A percentile compares a stretch with the other conserved stretches of the same genome.
Evolutionary conservation across 2,797 vertebrate genomes (phyloP).

Genomic region (Arremon brunneinucha): DNA sequence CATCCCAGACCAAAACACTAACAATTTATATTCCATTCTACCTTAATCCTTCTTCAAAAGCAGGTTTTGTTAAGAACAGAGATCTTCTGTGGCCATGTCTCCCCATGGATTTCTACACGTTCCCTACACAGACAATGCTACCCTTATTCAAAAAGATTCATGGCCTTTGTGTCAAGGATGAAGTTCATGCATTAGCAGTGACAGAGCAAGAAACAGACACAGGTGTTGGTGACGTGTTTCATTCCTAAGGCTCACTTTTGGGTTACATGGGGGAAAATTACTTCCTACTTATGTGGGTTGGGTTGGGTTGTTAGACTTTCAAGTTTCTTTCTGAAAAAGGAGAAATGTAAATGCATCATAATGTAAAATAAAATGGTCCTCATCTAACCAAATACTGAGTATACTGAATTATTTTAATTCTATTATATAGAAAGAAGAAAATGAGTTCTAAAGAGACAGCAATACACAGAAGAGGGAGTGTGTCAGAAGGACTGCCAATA

Average conservation of each 20-base stretch:
- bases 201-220: not conserved
- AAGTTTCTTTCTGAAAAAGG: not conserved
- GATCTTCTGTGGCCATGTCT: not conserved
- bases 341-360: not conserved
- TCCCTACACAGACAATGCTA: not conserved
- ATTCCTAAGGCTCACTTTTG: not conserved
- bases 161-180: not conserved
- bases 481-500: not conserved
- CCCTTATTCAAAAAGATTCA: not conserved
- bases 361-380: not conserved
- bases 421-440: not conserved
- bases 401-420: not conserved
- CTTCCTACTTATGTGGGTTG: not conserved
- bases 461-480: not conserved
- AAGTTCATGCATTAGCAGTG: not conserved
- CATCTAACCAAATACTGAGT: not conserved
- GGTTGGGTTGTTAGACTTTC: not conserved
- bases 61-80: not conserved
- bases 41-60: not conserved
- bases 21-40: not conserved
- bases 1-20: not conserved
- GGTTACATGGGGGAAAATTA: not conserved
- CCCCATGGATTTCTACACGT: not conserved
- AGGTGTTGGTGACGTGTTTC: not conserved
- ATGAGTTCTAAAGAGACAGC: not conserved